phyloP scores from a whole-genome alignment of 2,888 invertebrate species.

The Smittia aterrima region DNA sequence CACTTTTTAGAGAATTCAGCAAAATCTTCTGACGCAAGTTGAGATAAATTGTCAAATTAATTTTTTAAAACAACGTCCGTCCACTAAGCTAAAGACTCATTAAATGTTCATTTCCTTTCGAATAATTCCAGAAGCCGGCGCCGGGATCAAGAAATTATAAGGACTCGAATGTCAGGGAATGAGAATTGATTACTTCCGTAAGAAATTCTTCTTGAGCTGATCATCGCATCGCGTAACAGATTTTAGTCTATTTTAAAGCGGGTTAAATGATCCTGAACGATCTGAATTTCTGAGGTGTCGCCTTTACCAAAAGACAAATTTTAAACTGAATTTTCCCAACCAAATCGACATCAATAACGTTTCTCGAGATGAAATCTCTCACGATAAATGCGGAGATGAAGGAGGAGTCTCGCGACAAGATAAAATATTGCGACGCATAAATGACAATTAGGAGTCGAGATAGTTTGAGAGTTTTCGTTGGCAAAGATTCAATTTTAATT shows the following conservation, averaged over 20 bases:
- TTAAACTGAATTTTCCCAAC: slow-evolving; percentile 1
- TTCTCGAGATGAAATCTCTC: not conserved
- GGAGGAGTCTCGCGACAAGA: slow-evolving; percentile 19
- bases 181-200: slow-evolving; percentile 4
- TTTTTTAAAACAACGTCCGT: no score
- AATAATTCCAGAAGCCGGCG: not conserved
- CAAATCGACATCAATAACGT: slow-evolving; percentile 8
- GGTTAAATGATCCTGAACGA: not conserved
- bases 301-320: not conserved
- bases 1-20: no score
- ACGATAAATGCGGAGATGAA: not conserved
- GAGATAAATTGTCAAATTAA: no score
- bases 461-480: not conserved
- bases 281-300: not conserved
- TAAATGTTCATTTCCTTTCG: not conserved
- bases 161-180: not conserved
- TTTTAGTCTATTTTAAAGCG: not conserved
- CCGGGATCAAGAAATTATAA: not conserved
- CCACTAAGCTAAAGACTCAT: not conserved
- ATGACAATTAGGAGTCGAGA: slow-evolving; percentile 36
- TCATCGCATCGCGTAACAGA: not conserved
- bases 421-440: slow-evolving; percentile 34
- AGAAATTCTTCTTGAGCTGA: not conserved
- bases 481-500: slow-evolving; percentile 32
- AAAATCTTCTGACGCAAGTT: no score